Base-by-base conservation (phyloP, 2,888 invertebrate species). In the Pseudococcus longispinus region DNA sequence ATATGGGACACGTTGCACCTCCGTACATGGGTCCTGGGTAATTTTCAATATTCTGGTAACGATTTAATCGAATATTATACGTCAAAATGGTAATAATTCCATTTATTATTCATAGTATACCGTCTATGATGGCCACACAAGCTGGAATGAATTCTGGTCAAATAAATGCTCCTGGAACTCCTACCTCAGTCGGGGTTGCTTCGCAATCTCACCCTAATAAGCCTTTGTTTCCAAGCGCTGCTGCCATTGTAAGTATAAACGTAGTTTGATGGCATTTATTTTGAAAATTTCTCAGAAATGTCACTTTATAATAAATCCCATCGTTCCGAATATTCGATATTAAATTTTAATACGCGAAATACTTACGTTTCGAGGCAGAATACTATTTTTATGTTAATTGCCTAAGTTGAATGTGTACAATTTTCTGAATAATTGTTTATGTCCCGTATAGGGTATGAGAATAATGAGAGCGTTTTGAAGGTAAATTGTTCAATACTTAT, bases 201-300 rank as follows among this genome's bases (percentile, higher is more conserved):
- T 3, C 86, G 1, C 86, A 86, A 23, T 89, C 92, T 92, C 46
- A 92, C 93, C 32, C 88, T 88, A 89, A 89, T 84, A 93, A 96
- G 90, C 97, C 96, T 2, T 91, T 97, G 87, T 97, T 97, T 91
- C 97, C 96, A 0, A 94, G 95, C 88, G 94, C 95, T 0, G 94
- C 95, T 26, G 92, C 93, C 65, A 89, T 90, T 88, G 91, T 90
- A 88, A 89, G 90, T 89, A 74, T 6, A 1, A 70, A 20, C 4
- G 9, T n/a, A 37, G 5, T 8, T 9, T 9, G 37, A 9, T 37
- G 37, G 18, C 11, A 18, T 83, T 65, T 65, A 29, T 70, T 70
- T 70, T 13, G 8, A 6, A 3, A 29, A 29, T 15, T 29, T 18
- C 5, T 6, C 29, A 18, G 29, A 15, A 18, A 6, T 15, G 29